Evolutionary conservation across 2,888 invertebrate species (phyloP), one percentile per base, ranked within the genome.

Genomic region (Metalampra italica): DNA sequence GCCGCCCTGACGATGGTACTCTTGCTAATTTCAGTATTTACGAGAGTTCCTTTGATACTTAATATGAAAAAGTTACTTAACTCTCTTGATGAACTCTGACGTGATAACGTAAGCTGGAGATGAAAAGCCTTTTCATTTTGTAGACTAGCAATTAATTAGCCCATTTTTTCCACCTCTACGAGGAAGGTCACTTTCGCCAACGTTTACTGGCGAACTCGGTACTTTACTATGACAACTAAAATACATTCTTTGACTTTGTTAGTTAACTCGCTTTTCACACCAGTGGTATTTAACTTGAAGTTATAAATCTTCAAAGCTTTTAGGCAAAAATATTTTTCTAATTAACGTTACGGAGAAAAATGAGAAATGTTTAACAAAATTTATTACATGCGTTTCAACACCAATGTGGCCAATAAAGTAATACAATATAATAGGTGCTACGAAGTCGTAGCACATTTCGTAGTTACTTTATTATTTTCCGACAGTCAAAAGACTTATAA

Each of bases 21-120:
- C 72, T 65, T 62, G 71, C 81, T 84, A 84, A 85, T 85, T 82
- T 76, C 76, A 68, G 71, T 81, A 82, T 84, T 85, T 82, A 83
- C 77, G 78, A 76, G 77, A 75, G 70, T 75, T 76, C 68, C 74
- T 71, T 75, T 71, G 72, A 74, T 76, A 75, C 75, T 75, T 77
- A 72, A 73, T 74, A 77, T 73, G 76, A 83, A 78, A 81, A 79
- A 82, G 70, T 81, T 78, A 68, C 65, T 74, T 73, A 74, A 75
- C 70, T 68, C 45, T 30, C 12, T 38, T 34, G 3, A 37, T 45
- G 22, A 47, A 51, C 46, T 50, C 43, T 13, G 29, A 43, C 46
- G 41, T 14, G 38, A 36, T 36, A 36, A 22, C n/a, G 9, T n/a
- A 36, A 39, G 29, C 34, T 46, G 32, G 14, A n/a, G 14, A 12